These are phyloP conservation scores for Malacoraja senta DNA, from an alignment of 2,797 vertebrate species.

Conservation along the genomic window DNA sequence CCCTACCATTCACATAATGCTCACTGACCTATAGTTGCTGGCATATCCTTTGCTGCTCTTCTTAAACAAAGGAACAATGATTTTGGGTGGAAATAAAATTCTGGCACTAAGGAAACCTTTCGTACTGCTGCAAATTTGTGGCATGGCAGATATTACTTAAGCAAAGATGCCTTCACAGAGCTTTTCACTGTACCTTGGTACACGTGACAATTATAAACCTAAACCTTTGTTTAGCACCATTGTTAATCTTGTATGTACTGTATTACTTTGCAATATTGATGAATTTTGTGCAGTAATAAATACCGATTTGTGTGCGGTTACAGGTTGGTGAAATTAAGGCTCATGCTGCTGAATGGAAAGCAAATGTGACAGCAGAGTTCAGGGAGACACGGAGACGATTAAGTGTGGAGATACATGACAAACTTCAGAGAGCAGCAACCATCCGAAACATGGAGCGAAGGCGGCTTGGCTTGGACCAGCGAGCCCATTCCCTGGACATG, in stretches of 20 bases:
- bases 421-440: conserved; percentile 88
- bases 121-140: not conserved
- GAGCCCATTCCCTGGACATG: conserved; percentile 91
- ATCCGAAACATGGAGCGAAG: conserved; percentile 95
- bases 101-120: not conserved
- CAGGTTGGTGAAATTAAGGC: conserved; percentile 97
- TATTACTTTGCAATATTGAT: not conserved
- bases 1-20: too few species aligned
- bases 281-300: not conserved
- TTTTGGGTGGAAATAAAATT: not conserved
- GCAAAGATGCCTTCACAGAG: not conserved
- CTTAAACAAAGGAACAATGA: too few species aligned
- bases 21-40: too few species aligned
- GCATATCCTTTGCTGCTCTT: too few species aligned
- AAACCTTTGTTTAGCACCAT: not conserved
- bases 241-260: not conserved
- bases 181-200: too few species aligned
- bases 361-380: conserved; percentile 87
- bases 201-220: too few species aligned
- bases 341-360: conserved; percentile 94
- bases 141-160: not conserved
- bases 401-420: conserved; percentile 93
- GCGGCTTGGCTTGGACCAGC: conserved; percentile 85
- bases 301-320: not conserved
- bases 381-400: conserved; percentile 84